Conservation (phyloP, 2,888 invertebrate genomes). For the Lymantria dispar region DNA sequence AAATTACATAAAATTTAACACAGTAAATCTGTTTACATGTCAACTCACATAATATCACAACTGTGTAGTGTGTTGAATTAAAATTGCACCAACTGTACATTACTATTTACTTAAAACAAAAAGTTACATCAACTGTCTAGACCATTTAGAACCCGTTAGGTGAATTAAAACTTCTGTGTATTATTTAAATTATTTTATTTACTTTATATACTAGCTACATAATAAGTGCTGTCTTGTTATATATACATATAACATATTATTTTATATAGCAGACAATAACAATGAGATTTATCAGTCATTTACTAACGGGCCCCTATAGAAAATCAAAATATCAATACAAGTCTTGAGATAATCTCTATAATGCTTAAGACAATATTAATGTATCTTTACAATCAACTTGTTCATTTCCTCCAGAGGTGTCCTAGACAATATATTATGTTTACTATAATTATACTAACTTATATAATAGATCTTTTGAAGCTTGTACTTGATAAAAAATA, state of each 20-base stretch:
- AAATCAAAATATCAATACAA: constrained; percentile 16
- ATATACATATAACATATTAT: constrained; percentile 3
- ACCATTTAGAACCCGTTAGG: constrained; percentile 27
- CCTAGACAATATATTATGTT: constrained; percentile 45
- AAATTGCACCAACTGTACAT: constrained; percentile 65
- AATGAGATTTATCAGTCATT: constrained; percentile 28
- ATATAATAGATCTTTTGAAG: constrained; percentile 58
- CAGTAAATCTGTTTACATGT: constrained; percentile 64
- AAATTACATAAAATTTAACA: constrained; percentile 71
- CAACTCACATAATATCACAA: constrained; percentile 53
- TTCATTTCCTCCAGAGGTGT: constrained; percentile 47
- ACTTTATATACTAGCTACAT: constrained; percentile 21
- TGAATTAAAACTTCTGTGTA: constrained; percentile 19
- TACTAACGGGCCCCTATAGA: constrained; percentile 22
- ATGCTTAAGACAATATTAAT: constrained; percentile 20
- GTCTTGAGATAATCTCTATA: constrained; percentile 23
- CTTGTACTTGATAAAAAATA: constrained; percentile 68
- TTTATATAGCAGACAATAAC: constrained; percentile 13
- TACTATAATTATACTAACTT: constrained; percentile 57
- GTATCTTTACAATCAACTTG: constrained; percentile 41
- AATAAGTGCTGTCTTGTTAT: constrained; percentile 21
- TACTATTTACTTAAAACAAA: constrained; percentile 37
- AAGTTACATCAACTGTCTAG: constrained; percentile 14
- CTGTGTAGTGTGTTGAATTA: constrained; percentile 52
- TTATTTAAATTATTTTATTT: constrained; percentile 13